These are phyloP conservation scores for Celastrina argiolus DNA, from an alignment of 2,888 invertebrate genomes.

Conservation along the genomic window DNA sequence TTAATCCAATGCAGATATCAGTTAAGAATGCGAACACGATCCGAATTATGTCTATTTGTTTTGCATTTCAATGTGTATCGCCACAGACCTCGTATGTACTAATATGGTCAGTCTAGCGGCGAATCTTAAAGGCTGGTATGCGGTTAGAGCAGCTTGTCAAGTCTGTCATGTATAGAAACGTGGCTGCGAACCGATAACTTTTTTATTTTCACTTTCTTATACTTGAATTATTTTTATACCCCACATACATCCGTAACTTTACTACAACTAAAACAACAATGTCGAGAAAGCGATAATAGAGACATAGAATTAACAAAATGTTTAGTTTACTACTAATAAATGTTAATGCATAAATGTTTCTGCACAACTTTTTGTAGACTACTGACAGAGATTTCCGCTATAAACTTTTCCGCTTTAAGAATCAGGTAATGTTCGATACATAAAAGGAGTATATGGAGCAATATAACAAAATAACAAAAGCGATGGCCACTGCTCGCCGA, in stretches of 20 bases:
- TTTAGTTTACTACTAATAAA: too few relatives aligned
- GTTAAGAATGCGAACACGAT: background rate
- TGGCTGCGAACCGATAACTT: constrained; percentile 42
- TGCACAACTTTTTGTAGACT: constrained; percentile 2
- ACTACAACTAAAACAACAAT: constrained; percentile 15
- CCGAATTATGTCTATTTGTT: constrained; percentile 19
- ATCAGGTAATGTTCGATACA: background rate
- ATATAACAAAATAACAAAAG: constrained; percentile 19
- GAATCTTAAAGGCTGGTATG: constrained; percentile 28
- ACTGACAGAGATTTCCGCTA: background rate
- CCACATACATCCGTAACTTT: background rate
- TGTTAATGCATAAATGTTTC: background rate
- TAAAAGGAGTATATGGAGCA: constrained; percentile 11
- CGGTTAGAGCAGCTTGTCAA: constrained; percentile 50
- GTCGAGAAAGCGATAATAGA: background rate
- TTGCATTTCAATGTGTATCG: constrained; percentile 22
- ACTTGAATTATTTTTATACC: constrained; percentile 25
- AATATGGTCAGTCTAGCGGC: constrained; percentile 26
- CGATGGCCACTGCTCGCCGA: constrained; percentile 30
- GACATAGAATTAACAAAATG: too few relatives aligned
- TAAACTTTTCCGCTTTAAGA: constrained; percentile 12
- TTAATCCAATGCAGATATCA: constrained; percentile 2
- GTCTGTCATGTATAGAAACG: constrained; percentile 59
- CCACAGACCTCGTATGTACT: constrained; percentile 20
- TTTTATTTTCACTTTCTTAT: constrained; percentile 38